Percentiles rank a stretch among this genome's conserved stretches.
These are phyloP conservation scores for Parapristionchus giblindavisi DNA, from an alignment of 2,888 invertebrate species.

Conservation along the genomic window DNA sequence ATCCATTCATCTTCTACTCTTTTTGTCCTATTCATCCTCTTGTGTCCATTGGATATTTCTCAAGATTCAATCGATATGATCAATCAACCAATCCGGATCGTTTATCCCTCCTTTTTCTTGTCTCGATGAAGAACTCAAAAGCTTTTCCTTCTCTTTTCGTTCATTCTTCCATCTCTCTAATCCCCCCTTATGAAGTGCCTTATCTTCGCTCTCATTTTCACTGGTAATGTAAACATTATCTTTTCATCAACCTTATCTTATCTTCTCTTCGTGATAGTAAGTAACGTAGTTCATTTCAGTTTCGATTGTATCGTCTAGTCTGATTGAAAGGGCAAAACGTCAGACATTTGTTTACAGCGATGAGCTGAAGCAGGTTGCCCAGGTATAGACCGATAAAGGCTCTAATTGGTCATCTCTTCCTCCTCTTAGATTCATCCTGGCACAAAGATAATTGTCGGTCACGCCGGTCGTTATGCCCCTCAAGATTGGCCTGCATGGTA, in stretches of 20 bases:
- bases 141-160: not conserved
- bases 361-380: slow-evolving; percentile 51
- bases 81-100: slow-evolving; percentile 25
- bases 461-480: slow-evolving; percentile 55
- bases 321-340: too few species aligned
- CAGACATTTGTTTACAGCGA: slow-evolving; percentile 57
- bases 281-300: not conserved
- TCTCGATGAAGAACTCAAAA: slow-evolving; percentile 17
- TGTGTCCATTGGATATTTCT: too few species aligned
- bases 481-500: slow-evolving; percentile 60
- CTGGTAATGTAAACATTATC: not conserved
- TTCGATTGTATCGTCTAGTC: not conserved
- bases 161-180: not conserved
- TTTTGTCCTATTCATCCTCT: not conserved
- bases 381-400: slow-evolving; percentile 26
- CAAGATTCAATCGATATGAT: slow-evolving; percentile 19
- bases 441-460: slow-evolving; percentile 38
- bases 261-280: not conserved
- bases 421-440: slow-evolving; percentile 34
- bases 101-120: slow-evolving; percentile 25
- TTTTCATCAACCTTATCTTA: not conserved
- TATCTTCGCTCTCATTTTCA: not conserved
- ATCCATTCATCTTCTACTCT: slow-evolving; percentile 2
- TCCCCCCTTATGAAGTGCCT: not conserved
- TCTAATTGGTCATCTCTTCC: not conserved